These are phyloP conservation scores for Galemys pyrenaicus DNA, from an alignment of 2,113 vertebrate genomes.

Conservation along the genomic window DNA sequence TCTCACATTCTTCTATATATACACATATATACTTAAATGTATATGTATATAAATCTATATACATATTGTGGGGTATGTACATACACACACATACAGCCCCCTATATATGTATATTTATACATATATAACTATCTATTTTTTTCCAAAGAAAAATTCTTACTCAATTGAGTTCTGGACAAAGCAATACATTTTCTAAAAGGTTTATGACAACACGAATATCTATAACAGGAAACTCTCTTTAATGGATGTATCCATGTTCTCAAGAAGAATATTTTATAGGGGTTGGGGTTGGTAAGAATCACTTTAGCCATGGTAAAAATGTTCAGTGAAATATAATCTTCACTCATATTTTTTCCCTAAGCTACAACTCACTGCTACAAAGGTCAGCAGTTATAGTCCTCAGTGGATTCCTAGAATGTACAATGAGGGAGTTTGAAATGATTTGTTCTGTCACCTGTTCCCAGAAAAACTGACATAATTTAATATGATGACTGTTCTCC, in stretches of 20 bases:
- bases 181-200: neutral
- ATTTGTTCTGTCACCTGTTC: constrained; percentile 63
- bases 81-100: no score
- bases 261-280: neutral
- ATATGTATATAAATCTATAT: neutral
- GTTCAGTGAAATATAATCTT: constrained; percentile 43
- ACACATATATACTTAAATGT: neutral
- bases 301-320: neutral
- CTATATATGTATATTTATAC: neutral
- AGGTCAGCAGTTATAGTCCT: constrained; percentile 32
- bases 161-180: neutral
- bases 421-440: constrained; percentile 50
- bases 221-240: neutral
- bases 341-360: neutral
- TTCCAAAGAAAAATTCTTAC: neutral
- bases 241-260: neutral
- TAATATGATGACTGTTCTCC: constrained; percentile 40
- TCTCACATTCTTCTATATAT: neutral
- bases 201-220: neutral
- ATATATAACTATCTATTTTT: neutral
- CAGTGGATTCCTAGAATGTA: constrained; percentile 29
- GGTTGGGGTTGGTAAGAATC: neutral
- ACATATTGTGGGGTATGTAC: neutral
- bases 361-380: constrained; percentile 34
- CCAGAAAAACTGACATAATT: constrained; percentile 63